Evolutionary conservation across 2,797 vertebrate genomes (phyloP).

Genomic region (Carcharodon carcharias): DNA sequence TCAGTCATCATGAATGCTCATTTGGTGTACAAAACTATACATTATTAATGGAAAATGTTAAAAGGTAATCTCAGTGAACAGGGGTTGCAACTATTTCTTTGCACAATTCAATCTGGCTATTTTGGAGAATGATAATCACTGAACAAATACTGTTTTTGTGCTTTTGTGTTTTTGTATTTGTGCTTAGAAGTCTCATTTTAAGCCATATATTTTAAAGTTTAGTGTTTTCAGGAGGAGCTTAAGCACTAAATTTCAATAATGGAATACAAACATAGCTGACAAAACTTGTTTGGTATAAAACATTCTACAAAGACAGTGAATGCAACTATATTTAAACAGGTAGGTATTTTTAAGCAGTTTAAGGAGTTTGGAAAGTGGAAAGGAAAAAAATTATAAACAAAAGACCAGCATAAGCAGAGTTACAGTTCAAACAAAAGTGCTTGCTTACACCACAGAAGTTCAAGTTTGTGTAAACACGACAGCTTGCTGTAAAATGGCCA

Average conservation of each 20-base stretch:
- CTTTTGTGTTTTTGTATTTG: too few species aligned
- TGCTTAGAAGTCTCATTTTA: background rate
- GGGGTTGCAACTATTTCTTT: background rate
- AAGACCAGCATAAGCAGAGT: constrained; percentile 34
- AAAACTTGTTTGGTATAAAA: constrained; percentile 33
- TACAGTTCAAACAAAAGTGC: constrained; percentile 34
- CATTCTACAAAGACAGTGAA: background rate
- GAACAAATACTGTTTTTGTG: background rate
- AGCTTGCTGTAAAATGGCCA: constrained; percentile 50
- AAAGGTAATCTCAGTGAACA: background rate
- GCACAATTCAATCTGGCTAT: background rate
- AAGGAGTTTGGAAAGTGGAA: constrained; percentile 41
- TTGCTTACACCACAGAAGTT: constrained; percentile 34
- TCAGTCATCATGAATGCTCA: background rate
- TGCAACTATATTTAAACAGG: background rate
- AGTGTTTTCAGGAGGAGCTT: background rate
- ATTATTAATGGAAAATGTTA: background rate
- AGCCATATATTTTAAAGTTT: background rate
- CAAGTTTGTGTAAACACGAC: constrained; percentile 29
- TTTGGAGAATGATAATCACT: background rate
- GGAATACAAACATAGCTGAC: background rate
- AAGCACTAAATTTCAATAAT: background rate
- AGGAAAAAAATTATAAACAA: constrained; percentile 43
- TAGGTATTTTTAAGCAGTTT: background rate
- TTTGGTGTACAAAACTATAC: background rate